A percentile compares a stretch with the other conserved stretches of the same genome.
phyloP scores from a whole-genome alignment of 2,797 vertebrate species.

The Myiothlypis chrysogaster region DNA sequence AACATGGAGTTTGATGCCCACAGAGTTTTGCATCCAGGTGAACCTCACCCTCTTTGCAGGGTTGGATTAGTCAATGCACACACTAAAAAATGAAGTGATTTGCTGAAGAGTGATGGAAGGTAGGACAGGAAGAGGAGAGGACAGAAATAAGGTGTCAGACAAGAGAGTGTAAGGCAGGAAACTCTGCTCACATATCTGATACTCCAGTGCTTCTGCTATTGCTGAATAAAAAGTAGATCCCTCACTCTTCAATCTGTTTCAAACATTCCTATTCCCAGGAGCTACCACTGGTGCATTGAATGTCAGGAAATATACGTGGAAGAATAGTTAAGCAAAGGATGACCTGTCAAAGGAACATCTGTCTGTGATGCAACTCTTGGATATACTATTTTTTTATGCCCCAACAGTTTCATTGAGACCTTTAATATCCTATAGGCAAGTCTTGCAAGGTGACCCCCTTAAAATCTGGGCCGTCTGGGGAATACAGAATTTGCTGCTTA shows the following conservation, averaged over 20 bases:
- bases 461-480: not conserved
- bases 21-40: not conserved
- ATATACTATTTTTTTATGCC: not conserved
- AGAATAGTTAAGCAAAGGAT: not conserved
- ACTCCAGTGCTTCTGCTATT: not conserved
- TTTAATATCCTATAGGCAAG: constrained; percentile 17
- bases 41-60: not conserved
- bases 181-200: not conserved
- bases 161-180: not conserved
- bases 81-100: not conserved
- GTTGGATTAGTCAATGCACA: not conserved
- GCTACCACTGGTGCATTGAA: not conserved
- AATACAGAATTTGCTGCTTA: not conserved
- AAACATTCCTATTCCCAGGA: constrained; percentile 1
- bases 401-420: not conserved
- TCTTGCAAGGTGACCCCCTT: not conserved
- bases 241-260: constrained; percentile 4
- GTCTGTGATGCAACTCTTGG: constrained; percentile 16
- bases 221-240: not conserved
- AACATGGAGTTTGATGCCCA: not conserved
- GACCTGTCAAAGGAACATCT: constrained; percentile 33
- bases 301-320: not conserved
- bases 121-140: not conserved
- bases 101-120: not conserved
- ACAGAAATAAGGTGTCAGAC: not conserved